Percentiles rank a stretch among this genome's conserved stretches.
Evolutionary conservation across 2,113 vertebrate genomes (phyloP).

Genomic region (Tachuris rubrigastra): DNA sequence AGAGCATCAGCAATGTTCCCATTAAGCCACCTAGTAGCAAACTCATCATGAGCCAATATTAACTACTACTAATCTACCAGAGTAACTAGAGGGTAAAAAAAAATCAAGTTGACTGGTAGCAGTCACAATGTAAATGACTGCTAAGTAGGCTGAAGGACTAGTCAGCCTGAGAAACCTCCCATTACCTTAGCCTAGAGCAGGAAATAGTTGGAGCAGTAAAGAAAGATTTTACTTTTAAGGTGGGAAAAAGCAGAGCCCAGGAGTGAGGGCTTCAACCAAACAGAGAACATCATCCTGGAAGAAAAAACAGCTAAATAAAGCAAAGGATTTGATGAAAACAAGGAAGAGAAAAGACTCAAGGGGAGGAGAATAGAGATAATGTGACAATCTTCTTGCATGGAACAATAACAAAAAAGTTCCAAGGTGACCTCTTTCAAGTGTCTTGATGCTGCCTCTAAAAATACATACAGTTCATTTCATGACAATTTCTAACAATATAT

Average conservation of each 20-base stretch:
- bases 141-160: not conserved
- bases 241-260: not conserved
- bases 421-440: not conserved
- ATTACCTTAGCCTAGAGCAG: not conserved
- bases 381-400: not conserved
- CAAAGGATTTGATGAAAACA: not conserved
- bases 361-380: not conserved
- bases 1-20: not conserved
- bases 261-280: not conserved
- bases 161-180: not conserved
- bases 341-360: not conserved
- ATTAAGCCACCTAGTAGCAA: not conserved
- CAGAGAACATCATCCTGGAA: not conserved
- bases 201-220: not conserved
- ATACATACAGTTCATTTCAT: rapidly evolving
- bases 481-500: not conserved
- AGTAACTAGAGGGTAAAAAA: not conserved
- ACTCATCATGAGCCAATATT: not conserved
- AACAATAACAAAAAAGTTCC: not conserved
- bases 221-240: not conserved
- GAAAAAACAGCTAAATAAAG: not conserved
- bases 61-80: not conserved
- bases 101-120: not conserved
- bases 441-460: not conserved
- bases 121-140: not conserved